Evolutionary conservation across 2,113 vertebrate genomes (phyloP), one percentile per base, ranked within the genome.

Genomic region (Tragulus kanchil): DNA sequence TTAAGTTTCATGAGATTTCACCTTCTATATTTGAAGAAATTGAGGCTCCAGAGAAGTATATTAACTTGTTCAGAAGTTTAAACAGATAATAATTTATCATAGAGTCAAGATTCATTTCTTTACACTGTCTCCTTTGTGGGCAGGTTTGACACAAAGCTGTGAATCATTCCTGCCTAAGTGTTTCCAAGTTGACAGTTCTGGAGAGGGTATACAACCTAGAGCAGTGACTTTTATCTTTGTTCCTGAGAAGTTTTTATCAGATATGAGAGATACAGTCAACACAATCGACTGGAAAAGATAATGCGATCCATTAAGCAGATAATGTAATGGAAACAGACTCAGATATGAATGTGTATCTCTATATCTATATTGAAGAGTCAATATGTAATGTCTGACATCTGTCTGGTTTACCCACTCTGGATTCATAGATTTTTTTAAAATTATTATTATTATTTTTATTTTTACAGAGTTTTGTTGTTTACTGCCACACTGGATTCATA

Each of bases 61-160:
- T 54, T 78, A 81, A 89, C 8, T 59, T 71, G 12, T 73, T 56
- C 42, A 81, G 71, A 93, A 89, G 8, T 91, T 89, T 56, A 95
- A n/a, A 54, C 2, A 42, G 31, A 56, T 89, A 83, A 48, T 14
- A 7, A n/a, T 61, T 61, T 71, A 64, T 19, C 59, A 84, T 31
- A 31, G 52, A 79, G 23, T 75, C 56, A 69, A 19, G 17, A 92
- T 95, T 67, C 7, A 42, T 83, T 93, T 93, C 79, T 87, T 65
- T 52, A 25, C 52, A 50, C 10, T n/a, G 3, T 59, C 17, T 93
- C 42, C 36, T 89, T 90, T 84, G 54, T 62, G 45, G 95, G 5
- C 52, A 52, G 58, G 19, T 75, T 87, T 85, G 89, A 3, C 12
- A 87, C 45, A 83, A 81, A 78, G 36, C 7, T 88, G 64, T 36